phyloP scores from a whole-genome alignment of 2,113 vertebrate genomes.

The Nothobranchius kuhntae region DNA sequence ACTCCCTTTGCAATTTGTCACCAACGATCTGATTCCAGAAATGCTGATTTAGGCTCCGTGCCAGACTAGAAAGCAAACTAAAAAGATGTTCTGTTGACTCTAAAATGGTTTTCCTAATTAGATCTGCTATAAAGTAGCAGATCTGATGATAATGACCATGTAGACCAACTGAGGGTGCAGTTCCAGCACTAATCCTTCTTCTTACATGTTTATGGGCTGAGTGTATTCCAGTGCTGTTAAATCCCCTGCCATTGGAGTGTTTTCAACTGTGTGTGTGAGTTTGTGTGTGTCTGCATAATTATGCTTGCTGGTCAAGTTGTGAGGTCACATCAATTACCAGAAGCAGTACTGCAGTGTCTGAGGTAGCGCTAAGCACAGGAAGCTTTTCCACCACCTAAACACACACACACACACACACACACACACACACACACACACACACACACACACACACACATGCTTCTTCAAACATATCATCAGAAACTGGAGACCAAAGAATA shows the following conservation, averaged over 20 bases:
- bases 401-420: too few species aligned
- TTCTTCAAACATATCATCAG: too few species aligned
- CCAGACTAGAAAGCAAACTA: too few species aligned
- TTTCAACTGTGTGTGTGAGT: conserved; percentile 11
- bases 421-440: too few species aligned
- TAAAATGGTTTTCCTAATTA: too few species aligned
- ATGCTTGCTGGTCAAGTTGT: conserved; percentile 49
- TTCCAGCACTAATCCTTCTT: conserved; percentile 61
- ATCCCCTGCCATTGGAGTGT: conserved; percentile 32
- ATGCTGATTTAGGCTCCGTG: too few species aligned
- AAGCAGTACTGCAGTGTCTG: conserved; percentile 22
- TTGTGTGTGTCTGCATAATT: conserved; percentile 38
- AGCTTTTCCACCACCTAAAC: too few species aligned
- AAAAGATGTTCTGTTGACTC: too few species aligned
- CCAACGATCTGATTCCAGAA: too few species aligned
- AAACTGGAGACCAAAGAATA: too few species aligned
- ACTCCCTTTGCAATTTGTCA: too few species aligned
- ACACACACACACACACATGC: too few species aligned
- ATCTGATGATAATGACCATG: conserved; percentile 48
- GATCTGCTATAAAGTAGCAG: conserved; percentile 2
- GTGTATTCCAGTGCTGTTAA: conserved; percentile 54
- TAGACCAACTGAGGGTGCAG: conserved; percentile 56
- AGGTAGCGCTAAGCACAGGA: conserved; percentile 13
- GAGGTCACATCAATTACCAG: conserved; percentile 69
- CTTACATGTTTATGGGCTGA: conserved; percentile 42